Evolutionary conservation across 2,113 vertebrate species (phyloP).

Genomic region (Periophthalmus modestus): DNA sequence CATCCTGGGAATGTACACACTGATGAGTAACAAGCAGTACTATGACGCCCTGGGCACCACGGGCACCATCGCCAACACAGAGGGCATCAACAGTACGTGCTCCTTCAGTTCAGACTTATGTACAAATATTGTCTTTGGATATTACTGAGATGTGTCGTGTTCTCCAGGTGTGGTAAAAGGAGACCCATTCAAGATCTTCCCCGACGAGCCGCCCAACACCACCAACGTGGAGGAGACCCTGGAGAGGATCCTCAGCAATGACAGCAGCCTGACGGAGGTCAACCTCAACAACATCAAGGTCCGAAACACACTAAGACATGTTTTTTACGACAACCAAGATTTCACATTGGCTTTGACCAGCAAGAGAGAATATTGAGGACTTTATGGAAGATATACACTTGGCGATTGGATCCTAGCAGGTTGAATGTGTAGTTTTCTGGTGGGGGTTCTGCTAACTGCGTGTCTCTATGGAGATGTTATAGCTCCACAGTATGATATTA

Average conservation of each 20-base stretch:
- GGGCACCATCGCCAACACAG: conserved; percentile 89
- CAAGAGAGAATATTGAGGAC: background rate
- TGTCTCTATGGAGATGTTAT: too few relatives aligned
- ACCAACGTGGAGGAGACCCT: conserved; percentile 92
- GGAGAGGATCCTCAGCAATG: conserved; percentile 82
- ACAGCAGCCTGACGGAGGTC: conserved; percentile 83
- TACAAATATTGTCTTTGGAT: background rate
- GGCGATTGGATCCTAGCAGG: too few relatives aligned
- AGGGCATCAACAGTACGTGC: conserved; percentile 95
- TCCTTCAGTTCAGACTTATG: too few relatives aligned
- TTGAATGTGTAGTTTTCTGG: too few relatives aligned
- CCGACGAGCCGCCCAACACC: conserved; percentile 90
- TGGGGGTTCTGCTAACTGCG: too few relatives aligned
- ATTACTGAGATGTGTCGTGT: background rate
- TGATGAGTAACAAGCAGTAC: conserved; percentile 99
- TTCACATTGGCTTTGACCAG: background rate
- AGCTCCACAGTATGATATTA: too few relatives aligned
- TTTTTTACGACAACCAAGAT: background rate
- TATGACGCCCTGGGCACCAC: conserved; percentile 89
- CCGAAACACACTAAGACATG: background rate
- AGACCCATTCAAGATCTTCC: conserved; percentile 89
- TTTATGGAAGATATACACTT: background rate
- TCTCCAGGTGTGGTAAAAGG: conserved; percentile 90
- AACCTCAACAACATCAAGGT: conserved; percentile 99
- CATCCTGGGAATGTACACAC: conserved; percentile 96